Evolutionary conservation across 2,113 vertebrate genomes (phyloP).

Genomic region (Nestor notabilis): DNA sequence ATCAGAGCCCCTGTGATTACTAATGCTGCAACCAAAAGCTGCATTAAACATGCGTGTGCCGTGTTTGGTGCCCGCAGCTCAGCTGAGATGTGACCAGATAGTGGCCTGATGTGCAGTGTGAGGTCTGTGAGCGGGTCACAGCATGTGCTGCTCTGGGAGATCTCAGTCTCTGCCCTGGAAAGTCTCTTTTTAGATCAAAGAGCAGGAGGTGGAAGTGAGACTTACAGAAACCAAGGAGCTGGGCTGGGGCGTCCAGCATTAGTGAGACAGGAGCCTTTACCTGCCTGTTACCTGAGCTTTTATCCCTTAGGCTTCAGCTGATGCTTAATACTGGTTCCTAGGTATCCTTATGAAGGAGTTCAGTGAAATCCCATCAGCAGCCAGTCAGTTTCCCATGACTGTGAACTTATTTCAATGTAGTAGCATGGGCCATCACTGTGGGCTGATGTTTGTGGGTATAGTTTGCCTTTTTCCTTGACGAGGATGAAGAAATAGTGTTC

Average conservation of each 20-base stretch:
- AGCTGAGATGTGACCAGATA: neutral
- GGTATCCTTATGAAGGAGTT: neutral
- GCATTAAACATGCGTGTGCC: fast-evolving
- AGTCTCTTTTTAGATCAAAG: neutral
- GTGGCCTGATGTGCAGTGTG: neutral
- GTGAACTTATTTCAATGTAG: neutral
- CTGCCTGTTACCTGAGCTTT: neutral
- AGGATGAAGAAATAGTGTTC: neutral
- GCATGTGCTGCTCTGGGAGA: neutral
- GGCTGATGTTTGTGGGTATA: neutral
- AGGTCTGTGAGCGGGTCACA: neutral
- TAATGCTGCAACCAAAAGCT: neutral
- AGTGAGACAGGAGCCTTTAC: neutral
- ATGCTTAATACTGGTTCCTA: neutral
- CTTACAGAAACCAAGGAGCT: neutral
- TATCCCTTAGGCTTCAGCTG: neutral
- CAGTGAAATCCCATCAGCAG: neutral
- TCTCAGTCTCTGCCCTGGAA: fast-evolving
- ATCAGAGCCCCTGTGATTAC: neutral
- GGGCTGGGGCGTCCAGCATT: fast-evolving
- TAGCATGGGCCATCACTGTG: neutral
- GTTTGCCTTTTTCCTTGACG: neutral
- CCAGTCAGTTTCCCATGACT: neutral
- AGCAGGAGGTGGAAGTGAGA: neutral
- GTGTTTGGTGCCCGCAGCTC: neutral